A percentile compares a stretch with the other conserved stretches of the same genome.
phyloP scores from a whole-genome alignment of 2,888 invertebrate genomes.

The Agrochola macilenta region DNA sequence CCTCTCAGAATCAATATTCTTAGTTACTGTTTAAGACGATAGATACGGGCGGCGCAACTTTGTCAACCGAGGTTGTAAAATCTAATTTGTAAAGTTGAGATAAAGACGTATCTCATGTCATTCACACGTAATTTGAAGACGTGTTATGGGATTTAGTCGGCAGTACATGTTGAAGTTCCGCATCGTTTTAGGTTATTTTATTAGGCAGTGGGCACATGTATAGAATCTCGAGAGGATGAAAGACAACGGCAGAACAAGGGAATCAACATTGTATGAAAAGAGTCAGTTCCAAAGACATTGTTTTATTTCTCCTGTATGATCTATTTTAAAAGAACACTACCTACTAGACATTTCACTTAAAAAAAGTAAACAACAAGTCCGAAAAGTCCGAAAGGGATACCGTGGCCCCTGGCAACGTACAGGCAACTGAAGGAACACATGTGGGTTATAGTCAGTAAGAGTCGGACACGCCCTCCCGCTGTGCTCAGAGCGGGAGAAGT shows the following conservation, averaged over 20 bases:
- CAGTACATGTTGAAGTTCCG: conserved; percentile 24
- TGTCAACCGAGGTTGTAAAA: conserved; percentile 40
- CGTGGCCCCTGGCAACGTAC: too few relatives aligned
- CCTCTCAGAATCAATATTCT: conserved; percentile 71
- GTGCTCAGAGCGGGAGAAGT: too few relatives aligned
- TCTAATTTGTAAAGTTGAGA: conserved; percentile 59
- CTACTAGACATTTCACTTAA: neutral
- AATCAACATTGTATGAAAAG: neutral
- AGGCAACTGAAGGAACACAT: too few relatives aligned
- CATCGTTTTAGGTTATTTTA: conserved; percentile 25
- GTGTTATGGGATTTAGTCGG: conserved; percentile 44
- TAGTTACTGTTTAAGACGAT: conserved; percentile 63
- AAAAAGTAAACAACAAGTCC: neutral
- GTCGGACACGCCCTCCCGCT: too few relatives aligned
- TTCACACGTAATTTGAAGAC: conserved; percentile 61
- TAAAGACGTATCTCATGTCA: conserved; percentile 50
- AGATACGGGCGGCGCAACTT: conserved; percentile 53
- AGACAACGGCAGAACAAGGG: too few relatives aligned
- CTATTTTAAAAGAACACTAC: neutral
- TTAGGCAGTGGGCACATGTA: neutral
- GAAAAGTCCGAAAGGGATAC: too few relatives aligned
- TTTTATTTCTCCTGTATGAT: neutral
- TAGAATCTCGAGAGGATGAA: neutral
- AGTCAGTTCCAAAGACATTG: neutral
- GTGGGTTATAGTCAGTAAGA: too few relatives aligned